Percentiles rank a stretch among this genome's conserved stretches.
These are phyloP conservation scores for Hemichromis elongatus DNA, from an alignment of 2,113 vertebrate species.

Conservation along the genomic window DNA sequence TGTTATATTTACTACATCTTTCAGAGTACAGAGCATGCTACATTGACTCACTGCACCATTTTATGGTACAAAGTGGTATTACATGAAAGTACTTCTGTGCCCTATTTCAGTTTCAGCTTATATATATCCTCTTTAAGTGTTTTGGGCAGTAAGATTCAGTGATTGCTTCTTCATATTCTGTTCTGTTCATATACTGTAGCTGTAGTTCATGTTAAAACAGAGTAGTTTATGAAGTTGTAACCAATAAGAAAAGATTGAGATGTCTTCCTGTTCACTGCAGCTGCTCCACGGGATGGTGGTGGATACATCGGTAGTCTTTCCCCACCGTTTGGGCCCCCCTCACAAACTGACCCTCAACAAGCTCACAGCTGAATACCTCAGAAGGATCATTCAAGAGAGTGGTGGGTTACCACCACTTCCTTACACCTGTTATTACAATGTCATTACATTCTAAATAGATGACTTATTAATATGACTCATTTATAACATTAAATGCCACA, in stretches of 20 bases:
- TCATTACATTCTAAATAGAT: background rate
- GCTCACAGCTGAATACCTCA: constrained; percentile 75
- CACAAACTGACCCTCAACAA: constrained; percentile 72
- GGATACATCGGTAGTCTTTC: constrained; percentile 77
- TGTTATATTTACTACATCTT: background rate
- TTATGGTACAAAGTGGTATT: background rate
- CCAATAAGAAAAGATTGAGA: background rate
- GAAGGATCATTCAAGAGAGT: constrained; percentile 76
- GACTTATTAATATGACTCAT: background rate
- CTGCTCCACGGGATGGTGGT: constrained; percentile 75
- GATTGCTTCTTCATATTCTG: background rate
- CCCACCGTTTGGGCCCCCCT: constrained; percentile 76
- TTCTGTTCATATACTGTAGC: background rate
- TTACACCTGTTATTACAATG: too few species aligned
- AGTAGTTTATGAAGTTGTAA: too few species aligned
- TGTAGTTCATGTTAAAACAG: too few species aligned
- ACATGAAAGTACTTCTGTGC: background rate
- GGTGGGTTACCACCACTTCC: constrained; percentile 73
- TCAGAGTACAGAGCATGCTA: background rate
- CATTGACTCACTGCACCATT: background rate
- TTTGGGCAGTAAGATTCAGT: background rate
- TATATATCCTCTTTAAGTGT: background rate
- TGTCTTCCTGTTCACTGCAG: constrained; percentile 52
- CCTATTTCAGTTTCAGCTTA: background rate
- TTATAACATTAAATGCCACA: background rate